These are phyloP conservation scores for Beris chalybata DNA, from an alignment of 2,888 invertebrate species.

Conservation along the genomic window DNA sequence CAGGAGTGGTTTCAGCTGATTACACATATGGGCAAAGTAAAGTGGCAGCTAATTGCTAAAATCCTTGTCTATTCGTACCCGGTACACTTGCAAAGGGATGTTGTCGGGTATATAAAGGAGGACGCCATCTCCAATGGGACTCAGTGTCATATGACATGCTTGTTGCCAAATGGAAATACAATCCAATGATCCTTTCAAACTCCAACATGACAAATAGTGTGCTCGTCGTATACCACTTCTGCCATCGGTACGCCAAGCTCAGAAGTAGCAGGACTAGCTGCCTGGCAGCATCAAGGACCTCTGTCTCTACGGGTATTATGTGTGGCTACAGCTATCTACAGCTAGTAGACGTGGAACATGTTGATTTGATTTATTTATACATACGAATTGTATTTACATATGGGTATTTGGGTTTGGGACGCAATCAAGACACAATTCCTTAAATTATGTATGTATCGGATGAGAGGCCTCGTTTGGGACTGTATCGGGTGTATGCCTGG, in stretches of 20 bases:
- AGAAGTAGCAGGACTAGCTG: too few relatives aligned
- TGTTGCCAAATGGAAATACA: slow-evolving; percentile 33
- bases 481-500: too few relatives aligned
- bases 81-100: too few relatives aligned
- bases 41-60: slow-evolving; percentile 22
- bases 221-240: too few relatives aligned
- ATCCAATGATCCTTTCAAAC: slow-evolving; percentile 30
- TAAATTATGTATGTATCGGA: slow-evolving; percentile 23
- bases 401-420: slow-evolving; percentile 27
- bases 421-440: slow-evolving; percentile 24
- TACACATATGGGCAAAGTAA: slow-evolving; percentile 2
- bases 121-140: slow-evolving; percentile 19
- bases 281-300: too few relatives aligned
- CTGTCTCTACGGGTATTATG: slow-evolving; percentile 1
- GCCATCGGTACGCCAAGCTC: not conserved
- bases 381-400: slow-evolving; percentile 24
- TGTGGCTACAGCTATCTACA: not conserved
- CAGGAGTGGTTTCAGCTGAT: slow-evolving; percentile 8
- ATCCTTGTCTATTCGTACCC: not conserved
- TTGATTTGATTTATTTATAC: slow-evolving; percentile 36
- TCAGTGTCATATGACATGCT: slow-evolving; percentile 32
- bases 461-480: slow-evolving; percentile 6
- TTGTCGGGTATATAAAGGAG: not conserved
- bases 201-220: slow-evolving; percentile 17
- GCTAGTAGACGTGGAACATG: slow-evolving; percentile 26